Evolutionary conservation across 2,113 vertebrate genomes (phyloP).

Genomic region (Sula dactylatra): DNA sequence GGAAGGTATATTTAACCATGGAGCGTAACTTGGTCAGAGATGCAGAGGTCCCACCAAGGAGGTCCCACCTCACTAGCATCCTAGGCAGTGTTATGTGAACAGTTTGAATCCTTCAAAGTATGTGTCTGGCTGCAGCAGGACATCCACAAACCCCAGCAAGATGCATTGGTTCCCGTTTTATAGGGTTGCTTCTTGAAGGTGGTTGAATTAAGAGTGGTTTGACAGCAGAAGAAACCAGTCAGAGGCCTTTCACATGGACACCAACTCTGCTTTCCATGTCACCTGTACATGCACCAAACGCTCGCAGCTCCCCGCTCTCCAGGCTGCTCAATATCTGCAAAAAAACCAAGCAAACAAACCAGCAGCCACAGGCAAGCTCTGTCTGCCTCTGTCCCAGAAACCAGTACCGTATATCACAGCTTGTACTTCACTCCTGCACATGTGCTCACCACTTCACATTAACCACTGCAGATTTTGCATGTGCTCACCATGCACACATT

Average conservation of each 20-base stretch:
- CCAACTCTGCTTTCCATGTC: not conserved
- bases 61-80: not conserved
- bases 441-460: not conserved
- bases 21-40: not conserved
- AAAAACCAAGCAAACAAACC: not conserved
- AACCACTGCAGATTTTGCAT: not conserved
- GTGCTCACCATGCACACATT: rapidly evolving
- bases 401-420: rapidly evolving
- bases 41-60: not conserved
- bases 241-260: not conserved
- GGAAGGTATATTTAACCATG: not conserved
- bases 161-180: not conserved
- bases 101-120: not conserved
- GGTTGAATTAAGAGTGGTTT: not conserved
- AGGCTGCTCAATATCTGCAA: not conserved
- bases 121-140: not conserved
- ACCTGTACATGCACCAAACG: not conserved
- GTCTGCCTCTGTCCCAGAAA: not conserved
- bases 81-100: not conserved
- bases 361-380: not conserved
- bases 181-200: not conserved
- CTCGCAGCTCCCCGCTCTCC: not conserved
- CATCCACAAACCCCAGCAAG: not conserved
- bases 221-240: not conserved
- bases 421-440: not conserved